These are phyloP conservation scores for Erythrolamprus reginae DNA, from an alignment of 2,113 vertebrate genomes.

Conservation along the genomic window DNA sequence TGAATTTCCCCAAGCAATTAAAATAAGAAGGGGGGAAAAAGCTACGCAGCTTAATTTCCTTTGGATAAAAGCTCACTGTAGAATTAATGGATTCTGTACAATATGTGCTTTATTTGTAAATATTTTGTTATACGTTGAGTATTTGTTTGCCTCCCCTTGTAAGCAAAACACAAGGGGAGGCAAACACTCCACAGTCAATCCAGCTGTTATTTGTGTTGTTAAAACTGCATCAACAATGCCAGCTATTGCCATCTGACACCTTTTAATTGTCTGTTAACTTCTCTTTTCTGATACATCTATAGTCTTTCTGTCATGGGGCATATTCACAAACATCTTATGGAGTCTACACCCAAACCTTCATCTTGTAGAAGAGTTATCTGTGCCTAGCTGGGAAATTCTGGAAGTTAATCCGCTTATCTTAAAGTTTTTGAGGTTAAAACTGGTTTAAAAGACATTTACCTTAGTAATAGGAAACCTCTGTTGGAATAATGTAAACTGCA, in stretches of 20 bases:
- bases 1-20: too few species aligned
- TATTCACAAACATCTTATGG: background rate
- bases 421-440: background rate
- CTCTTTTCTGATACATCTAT: background rate
- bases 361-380: background rate
- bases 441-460: background rate
- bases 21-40: too few species aligned
- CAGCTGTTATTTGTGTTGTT: background rate
- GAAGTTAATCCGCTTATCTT: background rate
- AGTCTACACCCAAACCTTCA: background rate
- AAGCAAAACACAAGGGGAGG: background rate
- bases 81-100: background rate
- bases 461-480: background rate
- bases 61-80: background rate
- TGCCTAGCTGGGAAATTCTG: background rate
- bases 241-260: background rate
- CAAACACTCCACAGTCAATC: background rate
- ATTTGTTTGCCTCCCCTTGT: background rate
- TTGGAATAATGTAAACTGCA: background rate
- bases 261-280: background rate
- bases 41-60: background rate
- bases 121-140: background rate
- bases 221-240: background rate
- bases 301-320: background rate
- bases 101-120: background rate